A percentile compares a stretch with the other conserved stretches of the same genome.
Conservation (phyloP, 2,797 vertebrate genomes). For the Sebastes hubbsi region DNA sequence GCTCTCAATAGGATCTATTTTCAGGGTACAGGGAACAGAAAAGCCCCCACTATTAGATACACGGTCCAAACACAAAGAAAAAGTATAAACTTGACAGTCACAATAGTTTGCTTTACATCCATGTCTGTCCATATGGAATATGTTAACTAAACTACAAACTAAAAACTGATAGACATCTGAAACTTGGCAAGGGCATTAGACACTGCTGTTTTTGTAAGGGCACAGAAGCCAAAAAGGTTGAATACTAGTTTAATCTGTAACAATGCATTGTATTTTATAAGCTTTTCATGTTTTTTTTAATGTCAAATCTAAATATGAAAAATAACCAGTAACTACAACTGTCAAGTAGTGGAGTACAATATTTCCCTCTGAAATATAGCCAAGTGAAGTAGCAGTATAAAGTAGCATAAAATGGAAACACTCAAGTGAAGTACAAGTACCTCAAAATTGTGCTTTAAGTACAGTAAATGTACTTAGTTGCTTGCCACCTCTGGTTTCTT, state of each 20-base stretch:
- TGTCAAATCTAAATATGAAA: not conserved
- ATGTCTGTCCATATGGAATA: not conserved
- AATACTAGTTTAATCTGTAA: not conserved
- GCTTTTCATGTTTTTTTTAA: not conserved
- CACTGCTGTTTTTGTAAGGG: not conserved
- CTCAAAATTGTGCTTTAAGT: too few relatives aligned
- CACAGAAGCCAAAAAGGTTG: not conserved
- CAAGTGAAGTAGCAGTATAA: not conserved
- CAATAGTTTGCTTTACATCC: not conserved
- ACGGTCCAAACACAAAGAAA: slow-evolving; percentile 19
- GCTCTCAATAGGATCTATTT: slow-evolving; percentile 59
- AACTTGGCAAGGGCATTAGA: not conserved
- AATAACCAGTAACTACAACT: not conserved
- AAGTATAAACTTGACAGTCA: not conserved
- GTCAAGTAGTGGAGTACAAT: not conserved
- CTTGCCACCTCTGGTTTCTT: not conserved
- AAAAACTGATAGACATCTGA: not conserved
- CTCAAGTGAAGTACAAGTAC: too few relatives aligned
- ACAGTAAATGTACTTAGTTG: not conserved
- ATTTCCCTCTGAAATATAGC: not conserved
- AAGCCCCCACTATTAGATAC: slow-evolving; percentile 18
- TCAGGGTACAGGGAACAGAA: slow-evolving; percentile 51
- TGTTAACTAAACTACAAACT: not conserved
- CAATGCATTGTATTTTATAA: not conserved
- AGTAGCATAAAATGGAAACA: not conserved